Conservation (phyloP, 2,888 invertebrate species). For the Netelia inedita region DNA sequence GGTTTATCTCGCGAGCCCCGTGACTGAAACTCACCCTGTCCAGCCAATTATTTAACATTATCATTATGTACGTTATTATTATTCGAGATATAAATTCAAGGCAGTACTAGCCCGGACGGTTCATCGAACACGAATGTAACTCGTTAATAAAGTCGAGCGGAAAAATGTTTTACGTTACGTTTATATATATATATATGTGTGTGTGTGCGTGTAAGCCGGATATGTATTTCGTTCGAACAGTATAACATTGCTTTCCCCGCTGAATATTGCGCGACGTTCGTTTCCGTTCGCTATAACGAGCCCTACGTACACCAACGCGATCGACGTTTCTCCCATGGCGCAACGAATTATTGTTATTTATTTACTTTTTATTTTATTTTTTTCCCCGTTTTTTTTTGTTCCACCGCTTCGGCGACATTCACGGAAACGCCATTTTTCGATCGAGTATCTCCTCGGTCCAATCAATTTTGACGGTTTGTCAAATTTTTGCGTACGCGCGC, state of each 20-base stretch:
- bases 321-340: neutral
- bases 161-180: slow-evolving; percentile 32
- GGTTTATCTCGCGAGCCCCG: neutral
- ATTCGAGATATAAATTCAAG: slow-evolving; percentile 46
- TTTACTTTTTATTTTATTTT: neutral
- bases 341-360: neutral
- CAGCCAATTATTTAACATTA: slow-evolving; percentile 60
- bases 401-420: neutral
- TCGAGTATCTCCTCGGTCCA: too few relatives aligned
- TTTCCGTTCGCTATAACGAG: neutral
- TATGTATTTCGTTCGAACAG: neutral
- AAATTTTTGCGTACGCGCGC: too few relatives aligned
- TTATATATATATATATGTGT: neutral
- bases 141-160: slow-evolving; percentile 56
- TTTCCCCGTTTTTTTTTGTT: neutral
- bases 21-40: neutral
- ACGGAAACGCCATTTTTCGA: neutral
- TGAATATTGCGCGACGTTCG: neutral
- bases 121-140: slow-evolving; percentile 48
- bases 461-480: too few relatives aligned
- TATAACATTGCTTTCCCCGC: neutral
- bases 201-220: neutral
- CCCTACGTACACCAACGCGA: neutral
- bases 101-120: slow-evolving; percentile 12
- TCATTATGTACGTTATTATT: slow-evolving; percentile 52